A percentile compares a stretch with the other conserved stretches of the same genome.
Conservation (phyloP, 2,797 vertebrate genomes). For the Leptodactylus fallax region DNA sequence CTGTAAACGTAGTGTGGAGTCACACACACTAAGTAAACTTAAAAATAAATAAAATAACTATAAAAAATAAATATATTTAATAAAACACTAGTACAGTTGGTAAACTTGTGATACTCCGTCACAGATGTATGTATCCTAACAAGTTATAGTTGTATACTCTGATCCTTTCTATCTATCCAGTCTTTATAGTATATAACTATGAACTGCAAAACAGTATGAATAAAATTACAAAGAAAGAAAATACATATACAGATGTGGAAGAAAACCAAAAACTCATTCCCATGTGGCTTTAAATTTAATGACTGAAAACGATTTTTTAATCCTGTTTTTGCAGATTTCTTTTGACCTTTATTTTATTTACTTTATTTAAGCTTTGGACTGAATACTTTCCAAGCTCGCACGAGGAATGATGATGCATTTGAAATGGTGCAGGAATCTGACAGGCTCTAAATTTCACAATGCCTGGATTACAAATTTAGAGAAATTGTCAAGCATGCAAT, state of each 20-base stretch:
- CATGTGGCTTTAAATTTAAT: not conserved
- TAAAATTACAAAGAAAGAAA: not conserved
- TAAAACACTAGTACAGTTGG: too few species aligned
- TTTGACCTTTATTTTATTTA: slow-evolving; percentile 55
- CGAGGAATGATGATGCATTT: slow-evolving; percentile 46
- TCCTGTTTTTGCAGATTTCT: slow-evolving; percentile 49
- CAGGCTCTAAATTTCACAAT: slow-evolving; percentile 42
- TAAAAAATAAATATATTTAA: too few species aligned
- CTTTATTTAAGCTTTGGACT: slow-evolving; percentile 50
- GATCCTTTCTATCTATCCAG: too few species aligned
- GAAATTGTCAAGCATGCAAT: slow-evolving; percentile 23
- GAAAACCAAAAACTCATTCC: slow-evolving; percentile 17
- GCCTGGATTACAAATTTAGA: slow-evolving; percentile 22
- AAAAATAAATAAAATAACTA: too few species aligned
- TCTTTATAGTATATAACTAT: too few species aligned
- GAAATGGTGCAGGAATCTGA: slow-evolving; percentile 51
- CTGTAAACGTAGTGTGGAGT: too few species aligned
- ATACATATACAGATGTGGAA: not conserved
- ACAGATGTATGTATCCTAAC: too few species aligned
- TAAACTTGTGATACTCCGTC: too few species aligned
- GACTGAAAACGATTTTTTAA: slow-evolving; percentile 33
- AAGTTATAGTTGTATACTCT: too few species aligned
- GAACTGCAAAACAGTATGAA: too few species aligned
- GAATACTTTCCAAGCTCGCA: slow-evolving; percentile 56
- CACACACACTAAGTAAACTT: too few species aligned